Evolutionary conservation across 2,888 invertebrate genomes (phyloP), one percentile per base, ranked within the genome.

Genomic region (Cheilosia grossa): DNA sequence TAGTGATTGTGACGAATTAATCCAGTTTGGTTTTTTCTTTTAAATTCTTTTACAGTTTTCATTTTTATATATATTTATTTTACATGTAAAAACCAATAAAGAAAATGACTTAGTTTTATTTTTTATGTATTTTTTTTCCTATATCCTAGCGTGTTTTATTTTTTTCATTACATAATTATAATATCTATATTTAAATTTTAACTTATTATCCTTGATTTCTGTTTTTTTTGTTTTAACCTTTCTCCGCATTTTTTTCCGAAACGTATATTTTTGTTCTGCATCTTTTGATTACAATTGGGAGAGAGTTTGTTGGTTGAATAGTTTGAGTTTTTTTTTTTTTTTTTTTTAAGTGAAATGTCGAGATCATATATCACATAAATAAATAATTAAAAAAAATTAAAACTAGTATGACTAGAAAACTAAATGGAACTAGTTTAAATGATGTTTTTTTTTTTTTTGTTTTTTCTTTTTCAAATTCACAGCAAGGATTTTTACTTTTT

Each of bases 1-100:
- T 37, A 85, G 61, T 87, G 87, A 87, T 86, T 88, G 24, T 73
- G 86, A 88, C 87, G 86, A 87, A 77, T 88, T 82, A 87, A 87
- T 83, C 47, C 79, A 54, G 2, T 30, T 9, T 56, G 47, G 7
- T 30, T 30, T 56, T 47, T 87, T 75, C 78, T 86, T 88, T 80
- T 87, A 87, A 86, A 85, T 88, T 82, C 21, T 69, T 56, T 67
- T 15, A 53, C 64, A 69, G 56, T 73, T 51, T 81, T 69, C 42
- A 24, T 15, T 56, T 81, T 54, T 64, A n/a, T 87, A 24, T 51
- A 15, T 47, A 40, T 58, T 21, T 47, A 42, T 59, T 56, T 72
- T 85, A 85, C 81, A 85, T 70, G 77, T 85, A 81, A 85, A 80
- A 85, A 80, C 81, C 85, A 85, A 85, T 72, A 58, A 63, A 63